A percentile compares a stretch with the other conserved stretches of the same genome.
Evolutionary conservation across 2,113 vertebrate species (phyloP).

Genomic region (Symphodus melops): DNA sequence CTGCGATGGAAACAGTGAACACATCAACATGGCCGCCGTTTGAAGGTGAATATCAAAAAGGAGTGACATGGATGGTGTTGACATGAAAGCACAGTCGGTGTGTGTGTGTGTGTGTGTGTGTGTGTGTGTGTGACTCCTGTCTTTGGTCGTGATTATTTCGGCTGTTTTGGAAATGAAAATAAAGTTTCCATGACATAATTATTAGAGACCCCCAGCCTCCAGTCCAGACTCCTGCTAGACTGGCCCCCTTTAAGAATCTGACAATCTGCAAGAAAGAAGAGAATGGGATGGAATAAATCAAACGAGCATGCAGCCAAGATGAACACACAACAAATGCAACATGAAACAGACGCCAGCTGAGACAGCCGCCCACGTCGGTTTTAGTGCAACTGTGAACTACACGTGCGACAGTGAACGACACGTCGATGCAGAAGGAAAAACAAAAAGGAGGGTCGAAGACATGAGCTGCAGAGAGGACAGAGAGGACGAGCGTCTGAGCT

Average conservation of each 20-base stretch:
- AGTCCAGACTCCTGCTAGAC: conserved; percentile 92
- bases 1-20: conserved; percentile 21
- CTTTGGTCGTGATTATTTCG: conserved; percentile 70
- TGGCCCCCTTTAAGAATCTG: conserved; percentile 92
- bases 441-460: conserved; percentile 6
- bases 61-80: conserved; percentile 64
- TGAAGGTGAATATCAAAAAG: conserved; percentile 36
- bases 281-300: conserved; percentile 85
- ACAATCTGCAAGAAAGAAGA: conserved; percentile 96
- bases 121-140: conserved; percentile 55
- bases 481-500: conserved; percentile 46
- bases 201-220: conserved; percentile 89
- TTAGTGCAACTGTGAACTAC: conserved; percentile 25
- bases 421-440: conserved; percentile 4
- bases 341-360: conserved; percentile 47
- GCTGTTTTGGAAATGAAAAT: conserved; percentile 69
- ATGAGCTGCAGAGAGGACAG: not conserved
- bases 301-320: conserved; percentile 79
- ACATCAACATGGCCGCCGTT: conserved; percentile 76
- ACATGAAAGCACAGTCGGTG: conserved; percentile 55
- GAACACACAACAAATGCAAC: conserved; percentile 74
- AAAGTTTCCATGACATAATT: conserved; percentile 81
- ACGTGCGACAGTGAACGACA: conserved; percentile 35
- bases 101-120: conserved; percentile 46
- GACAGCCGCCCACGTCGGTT: conserved; percentile 21